A percentile compares a stretch with the other conserved stretches of the same genome.
Evolutionary conservation across 92 coral and sea anemone genomes (phyloP).

Genomic region (Meandrina meandrites): DNA sequence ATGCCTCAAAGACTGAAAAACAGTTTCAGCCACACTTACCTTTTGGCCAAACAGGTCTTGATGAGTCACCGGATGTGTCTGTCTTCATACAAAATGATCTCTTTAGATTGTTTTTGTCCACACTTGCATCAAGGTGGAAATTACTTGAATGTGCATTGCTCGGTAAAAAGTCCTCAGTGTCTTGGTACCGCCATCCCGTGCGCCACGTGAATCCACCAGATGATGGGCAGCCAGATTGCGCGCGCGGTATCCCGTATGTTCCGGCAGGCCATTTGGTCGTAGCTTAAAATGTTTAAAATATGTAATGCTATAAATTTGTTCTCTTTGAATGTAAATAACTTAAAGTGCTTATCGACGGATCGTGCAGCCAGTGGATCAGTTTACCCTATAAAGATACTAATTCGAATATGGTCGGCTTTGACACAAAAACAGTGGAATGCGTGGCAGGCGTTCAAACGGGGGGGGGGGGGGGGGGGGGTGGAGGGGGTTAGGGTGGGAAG

Average conservation of each 20-base stretch:
- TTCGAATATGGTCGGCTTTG: no score
- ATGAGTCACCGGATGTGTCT: slow-evolving; percentile 13
- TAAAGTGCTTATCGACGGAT: background rate
- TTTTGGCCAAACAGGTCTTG: slow-evolving; percentile 51
- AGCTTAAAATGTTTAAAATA: background rate
- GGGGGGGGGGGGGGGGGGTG: no score
- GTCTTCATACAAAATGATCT: slow-evolving; percentile 55
- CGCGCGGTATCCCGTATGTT: slow-evolving; percentile 53
- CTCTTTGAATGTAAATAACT: background rate
- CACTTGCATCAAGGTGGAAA: slow-evolving; percentile 54
- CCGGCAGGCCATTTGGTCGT: slow-evolving; percentile 55
- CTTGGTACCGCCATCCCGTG: slow-evolving; percentile 67
- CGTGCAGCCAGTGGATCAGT: background rate
- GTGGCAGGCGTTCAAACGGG: no score
- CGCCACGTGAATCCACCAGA: slow-evolving; percentile 49
- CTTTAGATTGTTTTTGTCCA: slow-evolving; percentile 22
- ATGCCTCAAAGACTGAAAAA: background rate
- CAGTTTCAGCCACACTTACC: slow-evolving; percentile 15
- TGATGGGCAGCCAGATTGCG: slow-evolving; percentile 56
- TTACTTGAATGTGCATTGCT: slow-evolving; percentile 40
- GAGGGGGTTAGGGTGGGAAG: no score
- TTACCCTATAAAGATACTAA: no score
- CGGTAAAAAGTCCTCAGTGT: slow-evolving; percentile 49
- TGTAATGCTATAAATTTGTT: background rate
- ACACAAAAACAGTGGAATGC: no score